Evolutionary conservation across 2,797 vertebrate species (phyloP).

Genomic region (Hybognathus amarus): DNA sequence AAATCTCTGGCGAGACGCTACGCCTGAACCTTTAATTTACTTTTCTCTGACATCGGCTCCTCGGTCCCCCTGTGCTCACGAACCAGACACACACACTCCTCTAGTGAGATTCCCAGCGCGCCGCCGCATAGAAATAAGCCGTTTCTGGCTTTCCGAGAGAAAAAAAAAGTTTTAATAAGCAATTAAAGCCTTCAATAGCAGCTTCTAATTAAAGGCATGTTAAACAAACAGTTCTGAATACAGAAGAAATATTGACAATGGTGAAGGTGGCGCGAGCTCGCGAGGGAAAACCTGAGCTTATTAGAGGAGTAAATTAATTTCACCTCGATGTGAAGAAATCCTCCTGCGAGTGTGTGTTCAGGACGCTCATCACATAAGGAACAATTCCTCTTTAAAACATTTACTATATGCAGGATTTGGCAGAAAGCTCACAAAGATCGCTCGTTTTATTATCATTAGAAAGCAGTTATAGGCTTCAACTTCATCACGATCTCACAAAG

Average conservation of each 20-base stretch:
- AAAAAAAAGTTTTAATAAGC: constrained; percentile 71
- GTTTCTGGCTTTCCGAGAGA: constrained; percentile 66
- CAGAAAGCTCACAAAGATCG: too few relatives aligned
- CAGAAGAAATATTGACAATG: constrained; percentile 64
- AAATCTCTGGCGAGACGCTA: constrained; percentile 62
- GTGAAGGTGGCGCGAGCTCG: constrained; percentile 65
- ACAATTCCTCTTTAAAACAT: too few relatives aligned
- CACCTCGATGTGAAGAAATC: constrained; percentile 60
- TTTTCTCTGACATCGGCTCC: constrained; percentile 64
- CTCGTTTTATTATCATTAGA: too few relatives aligned
- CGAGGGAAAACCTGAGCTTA: constrained; percentile 70
- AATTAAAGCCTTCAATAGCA: constrained; percentile 78
- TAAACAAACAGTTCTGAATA: constrained; percentile 77
- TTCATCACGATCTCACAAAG: too few relatives aligned
- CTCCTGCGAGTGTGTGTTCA: too few relatives aligned
- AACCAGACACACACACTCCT: constrained; percentile 69
- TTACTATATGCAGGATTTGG: too few relatives aligned
- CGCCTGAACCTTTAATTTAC: constrained; percentile 63
- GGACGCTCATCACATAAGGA: too few relatives aligned
- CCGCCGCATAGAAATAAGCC: constrained; percentile 75
- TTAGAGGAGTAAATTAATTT: constrained; percentile 78
- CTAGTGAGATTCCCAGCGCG: constrained; percentile 62
- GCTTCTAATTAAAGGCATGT: constrained; percentile 77
- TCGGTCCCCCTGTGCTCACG: constrained; percentile 56
- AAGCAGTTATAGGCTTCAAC: too few relatives aligned